These are phyloP conservation scores for Eulithis prunata DNA, from an alignment of 2,888 invertebrate species.

Conservation along the genomic window DNA sequence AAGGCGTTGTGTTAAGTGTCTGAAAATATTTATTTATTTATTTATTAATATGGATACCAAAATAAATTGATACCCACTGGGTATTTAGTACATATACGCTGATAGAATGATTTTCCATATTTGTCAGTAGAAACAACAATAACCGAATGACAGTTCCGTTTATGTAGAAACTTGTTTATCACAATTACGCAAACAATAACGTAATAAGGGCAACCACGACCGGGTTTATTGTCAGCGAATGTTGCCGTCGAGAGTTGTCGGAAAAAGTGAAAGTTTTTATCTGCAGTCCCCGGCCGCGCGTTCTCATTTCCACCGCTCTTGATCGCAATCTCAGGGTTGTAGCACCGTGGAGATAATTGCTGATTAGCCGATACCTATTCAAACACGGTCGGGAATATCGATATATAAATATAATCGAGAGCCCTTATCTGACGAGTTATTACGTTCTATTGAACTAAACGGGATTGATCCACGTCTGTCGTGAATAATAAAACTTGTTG, in stretches of 20 bases:
- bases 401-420: no score
- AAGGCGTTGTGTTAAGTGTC: no score
- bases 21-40: no score
- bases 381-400: neutral
- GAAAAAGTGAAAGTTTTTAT: conserved; percentile 83
- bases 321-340: conserved; percentile 75
- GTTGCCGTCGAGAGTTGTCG: conserved; percentile 72
- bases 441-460: no score
- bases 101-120: no score
- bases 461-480: no score
- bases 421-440: no score
- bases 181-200: conserved; percentile 72
- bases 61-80: no score
- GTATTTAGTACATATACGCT: no score
- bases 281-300: conserved; percentile 73
- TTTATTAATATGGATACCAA: no score
- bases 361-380: conserved; percentile 50
- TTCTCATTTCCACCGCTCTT: conserved; percentile 76
- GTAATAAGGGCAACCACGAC: conserved; percentile 70
- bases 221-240: conserved; percentile 72
- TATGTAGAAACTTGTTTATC: conserved; percentile 65
- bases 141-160: conserved; percentile 44
- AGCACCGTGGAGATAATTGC: conserved; percentile 56
- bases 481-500: no score
- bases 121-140: no score